Percentiles rank a stretch among this genome's conserved stretches.
Evolutionary conservation across 2,797 vertebrate genomes (phyloP).

Genomic region (Tapirus indicus): DNA sequence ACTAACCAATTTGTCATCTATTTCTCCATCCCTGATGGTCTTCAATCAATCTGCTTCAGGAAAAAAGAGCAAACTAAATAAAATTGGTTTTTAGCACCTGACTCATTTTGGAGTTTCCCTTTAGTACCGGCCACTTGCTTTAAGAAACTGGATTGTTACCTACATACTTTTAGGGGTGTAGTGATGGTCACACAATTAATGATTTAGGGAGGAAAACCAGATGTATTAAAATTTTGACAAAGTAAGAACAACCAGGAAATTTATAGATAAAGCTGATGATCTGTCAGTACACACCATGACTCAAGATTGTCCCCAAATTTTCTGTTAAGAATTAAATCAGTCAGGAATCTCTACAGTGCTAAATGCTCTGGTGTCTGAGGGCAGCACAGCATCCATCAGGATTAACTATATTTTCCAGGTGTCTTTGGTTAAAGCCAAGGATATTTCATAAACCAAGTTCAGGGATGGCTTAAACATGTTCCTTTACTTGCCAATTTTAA

Average conservation of each 20-base stretch:
- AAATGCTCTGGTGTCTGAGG: background rate
- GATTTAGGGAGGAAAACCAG: constrained; percentile 61
- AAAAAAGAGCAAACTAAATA: constrained; percentile 77
- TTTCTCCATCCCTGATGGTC: constrained; percentile 28
- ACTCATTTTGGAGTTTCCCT: constrained; percentile 44
- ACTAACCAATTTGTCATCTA: constrained; percentile 68
- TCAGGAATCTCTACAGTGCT: background rate
- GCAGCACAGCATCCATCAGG: background rate
- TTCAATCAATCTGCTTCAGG: constrained; percentile 56
- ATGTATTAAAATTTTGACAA: constrained; percentile 67
- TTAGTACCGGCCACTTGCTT: constrained; percentile 22
- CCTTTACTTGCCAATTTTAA: constrained; percentile 19
- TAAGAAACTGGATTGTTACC: constrained; percentile 49
- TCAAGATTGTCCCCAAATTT: constrained; percentile 10
- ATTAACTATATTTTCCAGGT: constrained; percentile 38
- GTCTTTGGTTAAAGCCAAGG: constrained; percentile 39
- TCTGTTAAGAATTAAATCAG: constrained; percentile 31
- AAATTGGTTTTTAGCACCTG: constrained; percentile 68
- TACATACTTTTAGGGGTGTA: constrained; percentile 44
- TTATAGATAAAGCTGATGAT: constrained; percentile 41
- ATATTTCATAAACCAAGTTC: constrained; percentile 24
- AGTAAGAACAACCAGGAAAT: constrained; percentile 70
- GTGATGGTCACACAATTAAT: constrained; percentile 27
- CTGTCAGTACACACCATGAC: background rate
- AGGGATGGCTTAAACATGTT: constrained; percentile 23